A percentile compares a stretch with the other conserved stretches of the same genome.
Conservation (phyloP, 1,140 invertebrate species). For the Hylyphantes graminicola region DNA sequence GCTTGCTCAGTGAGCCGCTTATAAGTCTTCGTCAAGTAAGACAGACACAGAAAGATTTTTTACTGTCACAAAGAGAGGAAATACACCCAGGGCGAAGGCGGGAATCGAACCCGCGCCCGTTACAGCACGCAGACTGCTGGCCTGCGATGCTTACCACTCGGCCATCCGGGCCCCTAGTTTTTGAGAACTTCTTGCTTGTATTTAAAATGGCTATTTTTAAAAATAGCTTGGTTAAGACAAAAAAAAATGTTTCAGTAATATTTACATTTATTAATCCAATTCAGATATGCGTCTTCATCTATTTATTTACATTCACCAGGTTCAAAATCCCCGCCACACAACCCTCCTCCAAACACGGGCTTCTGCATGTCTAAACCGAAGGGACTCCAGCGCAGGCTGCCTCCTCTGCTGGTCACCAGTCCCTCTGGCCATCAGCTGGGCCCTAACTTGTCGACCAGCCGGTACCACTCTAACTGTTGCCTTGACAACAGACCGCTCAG, state of each 20-base stretch:
- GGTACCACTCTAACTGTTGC: slow-evolving; percentile 46
- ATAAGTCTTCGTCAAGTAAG: too few species aligned
- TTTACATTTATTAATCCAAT: neutral
- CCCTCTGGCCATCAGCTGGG: neutral
- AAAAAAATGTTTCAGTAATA: neutral
- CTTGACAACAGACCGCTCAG: neutral
- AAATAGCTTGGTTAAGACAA: neutral
- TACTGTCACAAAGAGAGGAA: too few species aligned
- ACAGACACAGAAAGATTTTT: too few species aligned
- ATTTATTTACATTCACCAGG: neutral
- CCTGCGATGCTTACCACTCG: too few species aligned
- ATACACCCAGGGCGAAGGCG: too few species aligned
- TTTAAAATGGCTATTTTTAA: neutral
- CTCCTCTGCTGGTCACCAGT: slow-evolving; percentile 39
- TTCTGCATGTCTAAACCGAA: slow-evolving; percentile 34
- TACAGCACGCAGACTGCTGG: too few species aligned
- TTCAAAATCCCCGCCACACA: neutral
- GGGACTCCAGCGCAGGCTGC: slow-evolving; percentile 5
- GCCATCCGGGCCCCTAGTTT: too few species aligned
- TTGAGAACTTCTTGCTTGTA: neutral
- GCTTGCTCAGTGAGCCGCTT: too few species aligned
- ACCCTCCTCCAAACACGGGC: neutral
- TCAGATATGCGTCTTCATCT: neutral
- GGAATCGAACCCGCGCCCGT: too few species aligned
- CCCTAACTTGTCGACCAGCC: slow-evolving; percentile 17